phyloP scores from a whole-genome alignment of 2,797 vertebrate species.

The Lagocephalus sceleratus region DNA sequence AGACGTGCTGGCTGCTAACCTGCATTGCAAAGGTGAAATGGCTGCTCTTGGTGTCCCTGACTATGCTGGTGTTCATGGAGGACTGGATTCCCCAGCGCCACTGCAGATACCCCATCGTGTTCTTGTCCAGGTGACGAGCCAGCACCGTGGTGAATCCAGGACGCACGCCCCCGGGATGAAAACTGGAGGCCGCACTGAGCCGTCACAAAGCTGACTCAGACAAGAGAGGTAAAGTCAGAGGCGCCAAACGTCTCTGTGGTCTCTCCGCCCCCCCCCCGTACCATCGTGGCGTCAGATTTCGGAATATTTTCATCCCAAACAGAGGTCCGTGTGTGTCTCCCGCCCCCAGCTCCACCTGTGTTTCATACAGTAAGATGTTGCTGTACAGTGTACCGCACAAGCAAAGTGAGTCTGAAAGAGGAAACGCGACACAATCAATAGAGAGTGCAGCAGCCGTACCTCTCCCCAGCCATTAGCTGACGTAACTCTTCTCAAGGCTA shows the following conservation, averaged over 20 bases:
- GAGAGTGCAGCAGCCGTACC: slow-evolving; percentile 64
- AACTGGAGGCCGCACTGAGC: slow-evolving; percentile 93
- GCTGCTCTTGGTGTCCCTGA: slow-evolving; percentile 94
- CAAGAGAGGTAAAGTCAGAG: not conserved
- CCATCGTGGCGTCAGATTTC: slow-evolving; percentile 93
- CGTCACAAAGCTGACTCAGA: slow-evolving; percentile 84
- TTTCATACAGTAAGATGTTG: slow-evolving; percentile 7
- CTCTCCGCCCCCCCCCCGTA: slow-evolving; percentile 44
- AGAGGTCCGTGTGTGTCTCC: slow-evolving; percentile 94
- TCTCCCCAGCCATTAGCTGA: slow-evolving; percentile 97
- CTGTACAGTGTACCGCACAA: not conserved
- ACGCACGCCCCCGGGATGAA: slow-evolving; percentile 88
- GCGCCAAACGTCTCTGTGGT: not conserved
- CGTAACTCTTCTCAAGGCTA: slow-evolving; percentile 88
- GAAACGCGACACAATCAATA: too few relatives aligned
- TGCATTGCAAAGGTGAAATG: slow-evolving; percentile 92
- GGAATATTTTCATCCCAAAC: slow-evolving; percentile 92
- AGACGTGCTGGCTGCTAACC: slow-evolving; percentile 67
- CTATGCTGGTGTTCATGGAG: slow-evolving; percentile 96
- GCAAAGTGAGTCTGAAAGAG: not conserved
- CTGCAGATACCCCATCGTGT: slow-evolving; percentile 97
- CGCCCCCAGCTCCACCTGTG: slow-evolving; percentile 91
- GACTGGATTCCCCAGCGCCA: slow-evolving; percentile 97
- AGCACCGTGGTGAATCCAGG: slow-evolving; percentile 89
- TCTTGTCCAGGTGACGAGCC: slow-evolving; percentile 94